Base-by-base conservation (phyloP, 2,888 invertebrate genomes). In the Nephrotoma flavescens region DNA sequence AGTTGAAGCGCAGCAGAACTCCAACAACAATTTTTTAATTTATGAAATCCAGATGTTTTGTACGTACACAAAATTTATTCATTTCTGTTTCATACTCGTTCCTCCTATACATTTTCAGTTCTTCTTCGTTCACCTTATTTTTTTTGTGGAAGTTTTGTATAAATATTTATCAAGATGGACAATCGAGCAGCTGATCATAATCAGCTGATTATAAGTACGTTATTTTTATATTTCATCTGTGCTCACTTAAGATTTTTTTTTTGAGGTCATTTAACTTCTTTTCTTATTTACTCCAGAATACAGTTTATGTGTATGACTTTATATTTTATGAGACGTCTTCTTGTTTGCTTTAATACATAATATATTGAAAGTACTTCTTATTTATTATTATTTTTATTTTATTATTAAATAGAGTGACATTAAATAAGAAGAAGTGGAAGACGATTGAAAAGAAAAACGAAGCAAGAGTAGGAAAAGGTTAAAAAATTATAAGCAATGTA, bases 101-200 rank as follows among this genome's bases (percentile, higher is more conserved):
- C 71, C 31, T 31, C 31, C 71, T 31, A 71, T 71, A 71, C 31
- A 71, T 31, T 71, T 31, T 71, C 19, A 9, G 19, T 71, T 71
- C 71, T 31, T 52, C 52, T 52, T 52, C 15, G 71, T 31, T 2
- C 71, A 71, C 71, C 84, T 84, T 47, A 12, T 12, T 84, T 84
- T 84, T 84, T 84, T 42, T 3, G 42, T 84, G 42, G 42, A 42
- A 42, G n/a, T 15, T 84, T 5, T 84, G n/a, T 84, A 42, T n/a
- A 41, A 41, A 84, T 42, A 15, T 84, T 84, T 84, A 84, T 84
- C 84, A 84, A 84, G 42, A 84, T 84, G 84, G 84, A 84, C 84
- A 84, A 84, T 84, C 84, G 15, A 84, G 84, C 84, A 84, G 84
- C 84, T 84, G 84, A 84, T 84, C 84, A 84, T 84, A 84, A 84